Evolutionary conservation across 2,797 vertebrate species (phyloP), one percentile per base, ranked within the genome.

Genomic region (Poeciliopsis turneri): DNA sequence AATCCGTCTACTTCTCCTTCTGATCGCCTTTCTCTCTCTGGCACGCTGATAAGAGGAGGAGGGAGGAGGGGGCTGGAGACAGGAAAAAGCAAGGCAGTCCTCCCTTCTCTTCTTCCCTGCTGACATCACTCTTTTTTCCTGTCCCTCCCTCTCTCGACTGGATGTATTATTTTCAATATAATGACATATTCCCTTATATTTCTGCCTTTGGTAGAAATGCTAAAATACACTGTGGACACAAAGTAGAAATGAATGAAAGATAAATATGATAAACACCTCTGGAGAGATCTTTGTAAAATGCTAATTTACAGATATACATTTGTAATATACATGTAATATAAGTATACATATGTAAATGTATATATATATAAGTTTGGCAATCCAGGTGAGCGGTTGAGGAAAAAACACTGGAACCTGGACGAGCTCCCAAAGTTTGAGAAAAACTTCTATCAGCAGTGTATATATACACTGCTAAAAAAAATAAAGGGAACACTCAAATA

Each of bases 91-190:
- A 90, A 91, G 87, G 91, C 87, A 25, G 80, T 84, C 88, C 84
- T 86, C 75, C 88, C 82, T 80, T 87, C 81, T 93, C 91, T 84
- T 68, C 90, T 94, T 95, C 94, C 93, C 91, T 82, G 90, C 92
- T 96, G 96, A 97, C 96, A 95, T 96, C 92, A 94, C 90, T 71
- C 9, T 39, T 84, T 88, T 93, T 95, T 96, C 94, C 94, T 96
- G 92, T 87, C 91, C 89, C 92, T 95, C 94, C 95, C 90, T 84
- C 92, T 88, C 83, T 86, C 86, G 85, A 83, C 85, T 79, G 72
- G 74, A 78, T 73, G 74, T 81, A 91, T 92, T 91, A 92, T 94
- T 92, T 90, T 75, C 77, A 78, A 86, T 23, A 13, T 57, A 78
- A 73, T 75, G 55, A 23, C 45, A 39, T 8, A 64, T 49, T 51